A percentile compares a stretch with the other conserved stretches of the same genome.
Conservation (phyloP, 2,888 invertebrate genomes). For the Pristionchus fissidentatus region DNA sequence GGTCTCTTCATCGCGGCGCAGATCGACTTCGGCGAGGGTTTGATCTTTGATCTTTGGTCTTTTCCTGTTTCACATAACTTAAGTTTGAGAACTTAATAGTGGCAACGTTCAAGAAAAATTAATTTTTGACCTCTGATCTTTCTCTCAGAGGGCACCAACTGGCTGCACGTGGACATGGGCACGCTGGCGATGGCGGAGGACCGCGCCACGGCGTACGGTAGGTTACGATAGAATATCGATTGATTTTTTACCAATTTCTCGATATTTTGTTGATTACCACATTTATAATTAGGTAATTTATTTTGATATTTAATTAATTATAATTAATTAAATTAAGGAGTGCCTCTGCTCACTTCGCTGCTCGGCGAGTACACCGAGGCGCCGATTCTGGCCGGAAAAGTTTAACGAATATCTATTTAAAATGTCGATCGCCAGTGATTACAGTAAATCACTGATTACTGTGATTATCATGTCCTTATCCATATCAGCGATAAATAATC, state of each 20-base stretch:
- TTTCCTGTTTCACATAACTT: not conserved
- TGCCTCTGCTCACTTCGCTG: slow-evolving; percentile 85
- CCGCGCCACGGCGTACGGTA: slow-evolving; percentile 79
- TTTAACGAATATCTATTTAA: no score
- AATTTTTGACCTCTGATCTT: slow-evolving; percentile 4
- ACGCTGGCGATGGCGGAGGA: slow-evolving; percentile 82
- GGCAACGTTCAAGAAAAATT: no score
- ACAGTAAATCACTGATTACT: no score
- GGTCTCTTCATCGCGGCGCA: slow-evolving; percentile 89
- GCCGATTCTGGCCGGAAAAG: slow-evolving; percentile 62
- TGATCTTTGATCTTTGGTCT: not conserved
- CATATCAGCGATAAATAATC: no score
- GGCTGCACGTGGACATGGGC: slow-evolving; percentile 94
- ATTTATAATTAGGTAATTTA: not conserved
- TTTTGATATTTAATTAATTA: slow-evolving; percentile 81
- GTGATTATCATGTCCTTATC: no score
- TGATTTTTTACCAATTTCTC: not conserved
- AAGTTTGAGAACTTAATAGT: not conserved
- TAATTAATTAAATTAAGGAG: slow-evolving; percentile 80
- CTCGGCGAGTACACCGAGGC: slow-evolving; percentile 83
- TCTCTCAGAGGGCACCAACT: slow-evolving; percentile 78
- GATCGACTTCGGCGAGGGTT: slow-evolving; percentile 79
- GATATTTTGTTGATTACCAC: not conserved
- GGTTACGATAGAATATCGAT: slow-evolving; percentile 75
- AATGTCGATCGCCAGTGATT: no score